phyloP scores from a whole-genome alignment of 2,797 vertebrate genomes.

The Florisuga fusca region DNA sequence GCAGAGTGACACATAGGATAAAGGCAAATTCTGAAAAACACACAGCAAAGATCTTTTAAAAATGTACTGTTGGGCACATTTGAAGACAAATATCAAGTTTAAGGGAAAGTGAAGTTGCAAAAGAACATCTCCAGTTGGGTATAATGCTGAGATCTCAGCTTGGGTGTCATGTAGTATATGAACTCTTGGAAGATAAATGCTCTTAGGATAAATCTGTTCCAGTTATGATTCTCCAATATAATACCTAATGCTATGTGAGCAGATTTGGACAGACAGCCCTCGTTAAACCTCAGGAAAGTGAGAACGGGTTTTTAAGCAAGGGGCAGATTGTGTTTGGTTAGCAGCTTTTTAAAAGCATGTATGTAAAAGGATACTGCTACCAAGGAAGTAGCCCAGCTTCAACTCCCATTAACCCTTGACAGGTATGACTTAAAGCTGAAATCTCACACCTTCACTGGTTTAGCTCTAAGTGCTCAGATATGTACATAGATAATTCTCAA shows the following conservation, averaged over 20 bases:
- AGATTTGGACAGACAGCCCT: slow-evolving; percentile 29
- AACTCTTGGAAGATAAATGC: background rate
- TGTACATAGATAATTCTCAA: slow-evolving; percentile 47
- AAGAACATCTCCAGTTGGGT: background rate
- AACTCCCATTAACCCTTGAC: slow-evolving; percentile 68
- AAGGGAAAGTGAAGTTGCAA: background rate
- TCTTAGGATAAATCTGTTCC: background rate
- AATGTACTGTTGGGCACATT: background rate
- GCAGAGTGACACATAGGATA: background rate
- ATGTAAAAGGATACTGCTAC: slow-evolving; percentile 65
- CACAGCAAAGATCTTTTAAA: background rate
- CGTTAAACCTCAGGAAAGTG: slow-evolving; percentile 12
- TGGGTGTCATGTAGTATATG: rapidly evolving
- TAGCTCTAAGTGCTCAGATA: slow-evolving; percentile 55
- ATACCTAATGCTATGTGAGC: background rate
- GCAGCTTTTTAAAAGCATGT: slow-evolving; percentile 42
- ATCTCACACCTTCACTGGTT: slow-evolving; percentile 58
- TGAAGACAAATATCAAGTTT: background rate
- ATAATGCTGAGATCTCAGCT: background rate
- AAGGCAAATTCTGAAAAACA: background rate
- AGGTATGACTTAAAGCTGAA: slow-evolving; percentile 65
- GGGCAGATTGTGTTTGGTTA: slow-evolving; percentile 37
- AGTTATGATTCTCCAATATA: background rate
- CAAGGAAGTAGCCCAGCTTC: slow-evolving; percentile 50
- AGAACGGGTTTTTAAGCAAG: background rate